Evolutionary conservation across 2,888 invertebrate genomes (phyloP).

Genomic region (Zele albiditarsus): DNA sequence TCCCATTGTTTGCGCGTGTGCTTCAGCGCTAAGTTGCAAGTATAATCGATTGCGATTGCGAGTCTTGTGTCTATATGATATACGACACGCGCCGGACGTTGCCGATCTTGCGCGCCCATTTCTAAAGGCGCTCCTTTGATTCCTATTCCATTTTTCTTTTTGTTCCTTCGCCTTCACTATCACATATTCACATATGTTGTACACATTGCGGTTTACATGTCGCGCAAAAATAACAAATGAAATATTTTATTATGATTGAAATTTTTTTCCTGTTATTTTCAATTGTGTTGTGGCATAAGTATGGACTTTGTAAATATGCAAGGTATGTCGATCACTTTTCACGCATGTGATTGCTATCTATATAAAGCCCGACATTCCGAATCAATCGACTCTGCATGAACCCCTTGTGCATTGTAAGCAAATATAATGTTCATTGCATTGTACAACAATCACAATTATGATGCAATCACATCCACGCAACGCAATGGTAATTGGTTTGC

Average conservation of each 20-base stretch:
- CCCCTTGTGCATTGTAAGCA: conserved; percentile 30
- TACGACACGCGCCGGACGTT: conserved; percentile 14
- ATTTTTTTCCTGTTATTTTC: background rate
- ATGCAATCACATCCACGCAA: conserved; percentile 38
- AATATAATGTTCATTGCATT: conserved; percentile 19
- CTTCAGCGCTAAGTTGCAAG: conserved; percentile 21
- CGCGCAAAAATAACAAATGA: background rate
- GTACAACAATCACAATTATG: conserved; percentile 42
- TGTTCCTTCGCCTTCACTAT: background rate
- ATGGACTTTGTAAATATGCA: background rate
- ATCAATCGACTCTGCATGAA: background rate
- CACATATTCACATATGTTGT: background rate
- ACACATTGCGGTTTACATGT: background rate
- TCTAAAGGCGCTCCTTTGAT: conserved; percentile 17
- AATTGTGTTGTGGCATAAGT: background rate
- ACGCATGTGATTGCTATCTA: background rate
- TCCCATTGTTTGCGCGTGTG: conserved; percentile 36
- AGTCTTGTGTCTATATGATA: conserved; percentile 32
- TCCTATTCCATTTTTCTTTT: background rate
- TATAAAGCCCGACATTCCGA: background rate
- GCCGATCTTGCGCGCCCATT: conserved; percentile 5
- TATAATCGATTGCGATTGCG: conserved; percentile 48
- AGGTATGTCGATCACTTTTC: background rate
- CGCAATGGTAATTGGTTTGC: conserved; percentile 18
- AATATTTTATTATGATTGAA: conserved; percentile 2